Conservation (phyloP, 2,113 vertebrate genomes). For the Larimichthys crocea region DNA sequence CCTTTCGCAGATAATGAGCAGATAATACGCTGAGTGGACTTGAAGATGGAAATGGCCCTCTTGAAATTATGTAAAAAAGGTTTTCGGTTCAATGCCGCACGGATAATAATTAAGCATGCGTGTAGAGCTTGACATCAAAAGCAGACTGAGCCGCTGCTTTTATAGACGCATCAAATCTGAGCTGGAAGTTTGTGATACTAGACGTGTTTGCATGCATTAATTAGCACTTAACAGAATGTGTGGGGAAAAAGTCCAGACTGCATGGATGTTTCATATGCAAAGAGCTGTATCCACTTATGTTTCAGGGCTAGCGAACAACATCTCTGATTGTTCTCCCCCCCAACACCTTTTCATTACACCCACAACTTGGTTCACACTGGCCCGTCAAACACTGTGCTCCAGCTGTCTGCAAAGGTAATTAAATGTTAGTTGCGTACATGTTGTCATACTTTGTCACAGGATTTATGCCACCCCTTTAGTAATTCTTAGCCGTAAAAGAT, state of each 20-base stretch:
- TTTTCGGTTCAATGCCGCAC: constrained; percentile 17
- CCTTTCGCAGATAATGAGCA: constrained; percentile 25
- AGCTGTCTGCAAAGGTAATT: constrained; percentile 35
- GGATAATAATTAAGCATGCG: constrained; percentile 40
- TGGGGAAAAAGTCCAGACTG: constrained; percentile 47
- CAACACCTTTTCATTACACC: constrained; percentile 40
- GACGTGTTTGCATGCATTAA: constrained; percentile 51
- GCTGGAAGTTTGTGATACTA: constrained; percentile 40
- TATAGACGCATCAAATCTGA: constrained; percentile 36
- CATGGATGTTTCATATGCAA: constrained; percentile 34
- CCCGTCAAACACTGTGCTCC: not conserved
- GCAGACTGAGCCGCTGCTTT: constrained; percentile 28
- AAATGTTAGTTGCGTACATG: constrained; percentile 4
- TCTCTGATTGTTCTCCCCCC: constrained; percentile 14
- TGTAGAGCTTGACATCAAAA: constrained; percentile 38
- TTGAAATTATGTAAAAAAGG: constrained; percentile 55
- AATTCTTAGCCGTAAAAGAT: constrained; percentile 17
- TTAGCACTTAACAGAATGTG: constrained; percentile 62
- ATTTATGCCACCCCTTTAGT: constrained; percentile 1
- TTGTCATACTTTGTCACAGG: constrained; percentile 3
- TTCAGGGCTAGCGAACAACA: constrained; percentile 25
- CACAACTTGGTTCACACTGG: constrained; percentile 18
- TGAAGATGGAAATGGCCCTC: constrained; percentile 46
- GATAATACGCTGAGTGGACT: constrained; percentile 52
- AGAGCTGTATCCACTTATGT: constrained; percentile 42